Percentiles rank a stretch among this genome's conserved stretches.
These are phyloP conservation scores for Uropetala carovei DNA, from an alignment of 2,888 invertebrate species.

Conservation along the genomic window DNA sequence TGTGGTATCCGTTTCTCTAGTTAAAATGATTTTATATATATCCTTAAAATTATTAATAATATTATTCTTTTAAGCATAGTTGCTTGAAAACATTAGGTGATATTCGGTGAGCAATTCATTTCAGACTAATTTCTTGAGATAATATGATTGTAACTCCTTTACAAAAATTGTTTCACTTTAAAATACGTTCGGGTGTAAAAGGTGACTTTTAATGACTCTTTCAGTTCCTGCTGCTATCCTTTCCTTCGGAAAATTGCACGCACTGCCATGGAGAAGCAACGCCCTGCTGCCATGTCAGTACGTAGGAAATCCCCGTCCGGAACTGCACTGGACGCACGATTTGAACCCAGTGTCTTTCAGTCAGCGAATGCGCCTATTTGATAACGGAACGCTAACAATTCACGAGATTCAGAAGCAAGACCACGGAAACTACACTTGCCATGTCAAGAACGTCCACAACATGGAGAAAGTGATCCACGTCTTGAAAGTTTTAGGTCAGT, in stretches of 20 bases:
- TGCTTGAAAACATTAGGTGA: no score
- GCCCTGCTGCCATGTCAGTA: conserved; percentile 71
- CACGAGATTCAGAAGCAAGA: conserved; percentile 70
- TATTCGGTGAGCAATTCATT: no score
- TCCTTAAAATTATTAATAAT: no score
- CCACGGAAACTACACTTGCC: conserved; percentile 70
- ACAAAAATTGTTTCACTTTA: no score
- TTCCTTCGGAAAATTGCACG: conserved; percentile 72
- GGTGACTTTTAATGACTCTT: not conserved
- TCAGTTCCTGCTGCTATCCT: conserved; percentile 73
- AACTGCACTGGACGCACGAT: conserved; percentile 68
- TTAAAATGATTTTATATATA: no score
- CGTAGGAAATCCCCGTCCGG: conserved; percentile 73
- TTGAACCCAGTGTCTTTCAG: conserved; percentile 42
- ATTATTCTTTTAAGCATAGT: no score
- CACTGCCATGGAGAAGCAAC: conserved; percentile 72
- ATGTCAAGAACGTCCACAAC: conserved; percentile 69
- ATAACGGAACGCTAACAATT: conserved; percentile 71
- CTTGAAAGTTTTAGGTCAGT: conserved; percentile 70
- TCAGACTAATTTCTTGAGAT: no score
- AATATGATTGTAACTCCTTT: no score
- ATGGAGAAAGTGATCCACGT: conserved; percentile 68
- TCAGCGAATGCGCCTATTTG: conserved; percentile 61
- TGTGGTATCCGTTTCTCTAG: no score
- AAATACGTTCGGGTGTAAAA: no score